phyloP scores from a whole-genome alignment of 2,113 vertebrate genomes.

The Electrona antarctica region DNA sequence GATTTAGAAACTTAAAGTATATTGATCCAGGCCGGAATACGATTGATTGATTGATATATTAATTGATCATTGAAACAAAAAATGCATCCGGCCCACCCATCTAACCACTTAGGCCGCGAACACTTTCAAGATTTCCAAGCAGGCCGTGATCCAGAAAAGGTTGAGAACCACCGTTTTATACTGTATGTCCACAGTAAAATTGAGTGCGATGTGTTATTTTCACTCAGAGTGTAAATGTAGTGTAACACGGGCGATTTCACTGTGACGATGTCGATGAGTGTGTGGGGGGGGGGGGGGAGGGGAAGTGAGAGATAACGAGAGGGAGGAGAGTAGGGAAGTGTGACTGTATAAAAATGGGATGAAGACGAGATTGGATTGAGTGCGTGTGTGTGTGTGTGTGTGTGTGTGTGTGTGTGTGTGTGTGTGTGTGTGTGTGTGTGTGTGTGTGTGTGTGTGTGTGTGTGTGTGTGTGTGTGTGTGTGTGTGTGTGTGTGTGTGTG shows the following conservation, averaged over 20 bases:
- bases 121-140: no score
- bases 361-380: neutral
- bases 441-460: neutral
- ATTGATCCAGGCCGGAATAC: no score
- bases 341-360: neutral
- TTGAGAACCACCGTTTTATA: no score
- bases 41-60: no score
- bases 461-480: slow-evolving; percentile 1
- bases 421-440: slow-evolving; percentile 4
- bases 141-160: no score
- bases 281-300: neutral
- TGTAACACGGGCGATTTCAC: neutral
- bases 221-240: slow-evolving; percentile 9
- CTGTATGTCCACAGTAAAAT: no score
- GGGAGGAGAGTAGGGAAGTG: slow-evolving; percentile 13
- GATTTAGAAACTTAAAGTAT: no score
- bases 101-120: no score
- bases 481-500: neutral
- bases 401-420: slow-evolving; percentile 1
- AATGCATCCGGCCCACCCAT: neutral
- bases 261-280: neutral
- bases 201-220: no score
- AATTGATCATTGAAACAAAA: neutral
- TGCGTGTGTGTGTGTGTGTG: neutral
- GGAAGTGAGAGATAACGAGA: neutral